These are phyloP conservation scores for Molossus molossus DNA, from an alignment of 2,797 vertebrate genomes.

Conservation along the genomic window DNA sequence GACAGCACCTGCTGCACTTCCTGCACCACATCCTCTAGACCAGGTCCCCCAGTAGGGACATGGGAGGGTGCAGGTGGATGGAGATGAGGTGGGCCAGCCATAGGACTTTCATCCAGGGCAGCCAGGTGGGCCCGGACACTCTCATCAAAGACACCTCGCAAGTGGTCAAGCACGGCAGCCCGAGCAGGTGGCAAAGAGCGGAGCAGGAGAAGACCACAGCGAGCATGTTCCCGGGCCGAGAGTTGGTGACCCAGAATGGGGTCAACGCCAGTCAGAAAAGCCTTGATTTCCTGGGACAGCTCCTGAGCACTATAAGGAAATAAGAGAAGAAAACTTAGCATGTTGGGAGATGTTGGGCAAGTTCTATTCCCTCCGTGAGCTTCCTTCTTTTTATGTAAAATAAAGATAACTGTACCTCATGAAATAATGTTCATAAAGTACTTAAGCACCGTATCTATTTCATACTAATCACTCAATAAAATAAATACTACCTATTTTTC, in stretches of 20 bases:
- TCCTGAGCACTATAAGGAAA: slow-evolving; percentile 92
- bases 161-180: slow-evolving; percentile 94
- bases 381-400: slow-evolving; percentile 18
- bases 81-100: slow-evolving; percentile 84
- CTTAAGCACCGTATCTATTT: not conserved
- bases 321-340: slow-evolving; percentile 60
- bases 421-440: slow-evolving; percentile 17
- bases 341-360: not conserved
- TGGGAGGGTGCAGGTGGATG: slow-evolving; percentile 82
- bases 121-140: slow-evolving; percentile 94
- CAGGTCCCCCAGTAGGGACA: slow-evolving; percentile 81
- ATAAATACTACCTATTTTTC: slow-evolving; percentile 39
- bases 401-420: not conserved
- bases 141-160: slow-evolving; percentile 95
- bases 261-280: slow-evolving; percentile 95
- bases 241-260: slow-evolving; percentile 94
- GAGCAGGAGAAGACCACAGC: slow-evolving; percentile 95
- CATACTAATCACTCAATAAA: slow-evolving; percentile 45
- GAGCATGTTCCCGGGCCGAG: slow-evolving; percentile 94
- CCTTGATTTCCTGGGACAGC: slow-evolving; percentile 96
- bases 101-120: slow-evolving; percentile 91
- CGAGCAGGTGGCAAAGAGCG: slow-evolving; percentile 95
- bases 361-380: not conserved
- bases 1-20: slow-evolving; percentile 94
- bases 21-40: slow-evolving; percentile 89